Evolutionary conservation across 2,888 invertebrate genomes (phyloP).

Genomic region (Gryllus longicercus): DNA sequence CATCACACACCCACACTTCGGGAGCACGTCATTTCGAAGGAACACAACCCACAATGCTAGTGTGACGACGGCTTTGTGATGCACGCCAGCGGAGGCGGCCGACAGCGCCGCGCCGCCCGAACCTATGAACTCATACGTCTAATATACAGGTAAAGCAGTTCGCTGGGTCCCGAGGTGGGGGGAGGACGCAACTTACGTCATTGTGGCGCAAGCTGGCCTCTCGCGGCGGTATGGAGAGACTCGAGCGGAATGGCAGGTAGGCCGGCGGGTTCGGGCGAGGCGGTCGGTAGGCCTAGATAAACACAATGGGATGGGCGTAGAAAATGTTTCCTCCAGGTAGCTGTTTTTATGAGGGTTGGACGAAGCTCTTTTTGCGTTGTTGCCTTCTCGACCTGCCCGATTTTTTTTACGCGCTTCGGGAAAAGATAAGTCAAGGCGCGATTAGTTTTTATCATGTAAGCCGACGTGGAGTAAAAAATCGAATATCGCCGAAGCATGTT

Average conservation of each 20-base stretch:
- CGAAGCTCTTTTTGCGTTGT: background rate
- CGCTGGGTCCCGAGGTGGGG: background rate
- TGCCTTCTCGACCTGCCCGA: background rate
- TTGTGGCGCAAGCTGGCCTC: slow-evolving; percentile 26
- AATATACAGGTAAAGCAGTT: slow-evolving; percentile 17
- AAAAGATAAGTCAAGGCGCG: too few species aligned
- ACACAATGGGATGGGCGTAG: background rate
- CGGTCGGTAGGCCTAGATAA: slow-evolving; percentile 17
- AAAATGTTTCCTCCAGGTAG: slow-evolving; percentile 2
- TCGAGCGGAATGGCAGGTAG: slow-evolving; percentile 22
- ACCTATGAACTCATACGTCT: slow-evolving; percentile 17
- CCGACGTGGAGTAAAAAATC: too few species aligned
- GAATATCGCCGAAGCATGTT: too few species aligned
- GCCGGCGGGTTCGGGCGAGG: background rate
- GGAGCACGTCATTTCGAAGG: background rate
- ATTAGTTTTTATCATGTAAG: too few species aligned
- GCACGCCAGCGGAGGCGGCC: background rate
- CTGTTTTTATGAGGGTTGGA: background rate
- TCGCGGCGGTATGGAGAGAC: slow-evolving; percentile 29
- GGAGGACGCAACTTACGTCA: slow-evolving; percentile 27
- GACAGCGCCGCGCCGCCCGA: slow-evolving; percentile 1
- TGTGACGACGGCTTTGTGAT: background rate
- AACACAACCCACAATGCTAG: background rate
- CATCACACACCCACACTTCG: background rate
- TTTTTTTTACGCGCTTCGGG: background rate